A percentile compares a stretch with the other conserved stretches of the same genome.
These are phyloP conservation scores for Hydra vulgaris DNA, from an alignment of 30 jellyfish, hydroid and myxozoan species.

Conservation along the genomic window DNA sequence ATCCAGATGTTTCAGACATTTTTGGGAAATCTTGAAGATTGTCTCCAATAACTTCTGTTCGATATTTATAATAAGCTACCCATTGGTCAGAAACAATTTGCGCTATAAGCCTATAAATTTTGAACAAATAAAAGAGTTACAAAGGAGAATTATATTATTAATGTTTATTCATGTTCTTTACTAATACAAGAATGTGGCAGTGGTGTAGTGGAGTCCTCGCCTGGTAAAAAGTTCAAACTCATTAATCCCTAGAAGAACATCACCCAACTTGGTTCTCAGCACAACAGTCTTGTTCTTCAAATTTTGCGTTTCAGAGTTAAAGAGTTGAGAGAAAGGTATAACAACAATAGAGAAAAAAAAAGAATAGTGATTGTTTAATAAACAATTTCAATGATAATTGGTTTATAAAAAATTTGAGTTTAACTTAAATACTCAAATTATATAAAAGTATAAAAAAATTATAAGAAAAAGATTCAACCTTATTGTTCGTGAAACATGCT, in stretches of 20 bases:
- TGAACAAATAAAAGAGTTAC: background rate
- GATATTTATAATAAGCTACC: conserved; percentile 68
- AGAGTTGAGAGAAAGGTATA: too few species aligned
- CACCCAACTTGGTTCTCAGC: too few species aligned
- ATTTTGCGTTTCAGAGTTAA: too few species aligned
- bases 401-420: background rate
- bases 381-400: background rate
- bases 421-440: background rate
- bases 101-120: conserved; percentile 45
- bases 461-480: conserved; percentile 33
- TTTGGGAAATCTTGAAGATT: conserved; percentile 47
- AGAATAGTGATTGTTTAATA: too few species aligned
- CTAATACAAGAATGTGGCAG: too few species aligned
- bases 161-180: too few species aligned
- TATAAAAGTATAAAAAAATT: background rate
- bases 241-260: too few species aligned
- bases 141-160: too few species aligned
- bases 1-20: conserved; percentile 30
- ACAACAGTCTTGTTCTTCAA: too few species aligned
- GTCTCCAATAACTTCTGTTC: conserved; percentile 65
- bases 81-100: conserved; percentile 88
- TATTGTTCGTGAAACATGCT: conserved; percentile 65
- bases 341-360: too few species aligned
- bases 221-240: too few species aligned
- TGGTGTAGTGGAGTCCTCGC: too few species aligned